Conservation (phyloP, 2,113 vertebrate species). For the Antidorcas marsupialis region DNA sequence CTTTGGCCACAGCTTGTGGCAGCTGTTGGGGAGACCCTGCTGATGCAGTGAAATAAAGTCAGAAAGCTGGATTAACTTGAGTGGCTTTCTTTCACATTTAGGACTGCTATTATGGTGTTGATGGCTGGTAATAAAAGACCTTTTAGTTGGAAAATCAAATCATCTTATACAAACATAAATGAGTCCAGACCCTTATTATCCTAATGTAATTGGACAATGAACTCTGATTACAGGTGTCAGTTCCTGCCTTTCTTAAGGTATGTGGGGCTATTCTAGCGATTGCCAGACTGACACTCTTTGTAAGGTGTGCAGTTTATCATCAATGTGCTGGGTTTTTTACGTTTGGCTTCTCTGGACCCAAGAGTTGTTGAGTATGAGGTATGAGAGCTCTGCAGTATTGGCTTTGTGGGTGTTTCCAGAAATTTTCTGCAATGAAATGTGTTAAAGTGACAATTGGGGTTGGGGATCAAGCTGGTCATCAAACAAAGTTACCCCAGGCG, state of each 20-base stretch:
- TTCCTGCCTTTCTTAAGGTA: slow-evolving; percentile 62
- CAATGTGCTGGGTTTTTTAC: slow-evolving; percentile 33
- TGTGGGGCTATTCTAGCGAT: slow-evolving; percentile 38
- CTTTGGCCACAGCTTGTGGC: neutral
- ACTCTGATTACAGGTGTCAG: slow-evolving; percentile 65
- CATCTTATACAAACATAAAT: slow-evolving; percentile 65
- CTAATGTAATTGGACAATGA: slow-evolving; percentile 74
- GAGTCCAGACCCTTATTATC: slow-evolving; percentile 63
- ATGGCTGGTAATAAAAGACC: slow-evolving; percentile 74
- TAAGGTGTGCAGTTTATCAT: slow-evolving; percentile 54
- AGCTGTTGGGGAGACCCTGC: neutral
- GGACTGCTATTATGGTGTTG: slow-evolving; percentile 65
- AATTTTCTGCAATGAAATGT: neutral
- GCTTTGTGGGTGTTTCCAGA: neutral
- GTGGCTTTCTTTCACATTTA: slow-evolving; percentile 63
- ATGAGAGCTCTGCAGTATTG: slow-evolving; percentile 22
- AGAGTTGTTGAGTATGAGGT: neutral
- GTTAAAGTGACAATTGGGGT: neutral
- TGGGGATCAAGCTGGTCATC: neutral
- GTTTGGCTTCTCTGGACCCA: slow-evolving; percentile 38
- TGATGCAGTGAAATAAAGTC: slow-evolving; percentile 47
- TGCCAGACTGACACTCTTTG: slow-evolving; percentile 67
- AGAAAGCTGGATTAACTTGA: slow-evolving; percentile 67
- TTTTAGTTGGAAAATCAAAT: slow-evolving; percentile 77
- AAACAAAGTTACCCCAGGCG: neutral